Evolutionary conservation across 2,888 invertebrate genomes (phyloP).

Genomic region (Brassicogethes aeneus): DNA sequence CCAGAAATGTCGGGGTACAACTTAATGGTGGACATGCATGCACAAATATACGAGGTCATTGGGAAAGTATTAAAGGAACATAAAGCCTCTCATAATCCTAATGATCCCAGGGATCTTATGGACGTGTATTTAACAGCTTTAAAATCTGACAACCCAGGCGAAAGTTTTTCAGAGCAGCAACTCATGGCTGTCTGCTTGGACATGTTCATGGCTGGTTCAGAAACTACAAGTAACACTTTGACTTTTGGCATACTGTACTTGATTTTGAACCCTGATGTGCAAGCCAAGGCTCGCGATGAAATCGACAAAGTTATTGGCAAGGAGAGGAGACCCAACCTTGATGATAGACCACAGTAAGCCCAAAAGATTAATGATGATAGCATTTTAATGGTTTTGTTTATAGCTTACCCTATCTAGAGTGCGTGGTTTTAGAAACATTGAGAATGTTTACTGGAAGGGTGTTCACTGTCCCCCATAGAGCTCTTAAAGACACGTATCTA

Average conservation of each 20-base stretch:
- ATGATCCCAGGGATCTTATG: conserved; percentile 68
- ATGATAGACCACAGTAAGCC: conserved; percentile 60
- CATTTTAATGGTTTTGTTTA: conserved; percentile 20
- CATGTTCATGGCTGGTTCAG: conserved; percentile 80
- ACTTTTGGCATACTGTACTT: conserved; percentile 70
- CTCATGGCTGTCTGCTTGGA: conserved; percentile 73
- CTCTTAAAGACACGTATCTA: conserved; percentile 60
- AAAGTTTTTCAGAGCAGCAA: conserved; percentile 61
- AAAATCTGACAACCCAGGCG: conserved; percentile 43
- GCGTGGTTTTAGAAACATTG: conserved; percentile 65
- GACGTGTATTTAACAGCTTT: conserved; percentile 68
- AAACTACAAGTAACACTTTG: conserved; percentile 73
- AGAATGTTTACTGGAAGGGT: conserved; percentile 66
- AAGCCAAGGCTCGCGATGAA: conserved; percentile 66
- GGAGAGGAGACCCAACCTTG: conserved; percentile 56
- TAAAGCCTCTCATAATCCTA: conserved; percentile 52
- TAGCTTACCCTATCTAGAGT: conserved; percentile 75
- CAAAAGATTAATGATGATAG: background rate
- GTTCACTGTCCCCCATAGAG: conserved; percentile 75
- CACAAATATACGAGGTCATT: conserved; percentile 63
- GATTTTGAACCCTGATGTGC: conserved; percentile 61
- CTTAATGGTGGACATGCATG: conserved; percentile 61
- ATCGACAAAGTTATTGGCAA: conserved; percentile 66
- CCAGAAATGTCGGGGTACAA: conserved; percentile 71
- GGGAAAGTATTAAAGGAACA: conserved; percentile 63